Conservation (phyloP, 2,113 vertebrate genomes). For the Ceyx melanurus region DNA sequence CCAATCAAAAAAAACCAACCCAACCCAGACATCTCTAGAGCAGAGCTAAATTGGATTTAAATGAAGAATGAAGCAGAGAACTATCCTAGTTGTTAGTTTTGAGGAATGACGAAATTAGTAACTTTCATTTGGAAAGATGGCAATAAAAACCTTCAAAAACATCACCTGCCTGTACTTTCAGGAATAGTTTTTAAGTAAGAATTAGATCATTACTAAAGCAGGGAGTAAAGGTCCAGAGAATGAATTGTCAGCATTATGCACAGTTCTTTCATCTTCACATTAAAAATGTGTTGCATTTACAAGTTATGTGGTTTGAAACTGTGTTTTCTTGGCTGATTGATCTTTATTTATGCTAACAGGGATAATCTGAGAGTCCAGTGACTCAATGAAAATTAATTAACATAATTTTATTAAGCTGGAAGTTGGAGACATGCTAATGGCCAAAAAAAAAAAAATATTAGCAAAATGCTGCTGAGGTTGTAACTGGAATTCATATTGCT, state of each 20-base stretch:
- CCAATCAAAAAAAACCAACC: background rate
- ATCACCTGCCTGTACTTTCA: background rate
- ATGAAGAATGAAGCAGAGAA: background rate
- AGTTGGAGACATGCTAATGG: background rate
- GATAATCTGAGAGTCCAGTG: background rate
- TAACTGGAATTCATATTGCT: background rate
- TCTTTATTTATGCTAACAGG: constrained; percentile 38
- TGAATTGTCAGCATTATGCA: constrained; percentile 16
- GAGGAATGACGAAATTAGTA: background rate
- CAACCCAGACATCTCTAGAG: background rate
- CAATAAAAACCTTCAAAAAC: background rate
- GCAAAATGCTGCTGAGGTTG: background rate
- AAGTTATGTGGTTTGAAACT: constrained; percentile 24
- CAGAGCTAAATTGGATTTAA: background rate
- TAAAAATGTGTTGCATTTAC: constrained; percentile 39
- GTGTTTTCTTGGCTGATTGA: constrained; percentile 39
- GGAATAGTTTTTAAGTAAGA: background rate
- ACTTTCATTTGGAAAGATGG: background rate
- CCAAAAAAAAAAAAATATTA: background rate
- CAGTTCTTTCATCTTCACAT: constrained; percentile 11
- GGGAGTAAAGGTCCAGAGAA: background rate
- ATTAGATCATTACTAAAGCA: background rate
- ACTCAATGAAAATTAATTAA: background rate
- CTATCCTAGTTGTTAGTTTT: background rate
- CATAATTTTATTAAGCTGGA: background rate